Evolutionary conservation across 2,113 vertebrate species (phyloP), one percentile per base, ranked within the genome.

Genomic region (Oophaga pumilio): DNA sequence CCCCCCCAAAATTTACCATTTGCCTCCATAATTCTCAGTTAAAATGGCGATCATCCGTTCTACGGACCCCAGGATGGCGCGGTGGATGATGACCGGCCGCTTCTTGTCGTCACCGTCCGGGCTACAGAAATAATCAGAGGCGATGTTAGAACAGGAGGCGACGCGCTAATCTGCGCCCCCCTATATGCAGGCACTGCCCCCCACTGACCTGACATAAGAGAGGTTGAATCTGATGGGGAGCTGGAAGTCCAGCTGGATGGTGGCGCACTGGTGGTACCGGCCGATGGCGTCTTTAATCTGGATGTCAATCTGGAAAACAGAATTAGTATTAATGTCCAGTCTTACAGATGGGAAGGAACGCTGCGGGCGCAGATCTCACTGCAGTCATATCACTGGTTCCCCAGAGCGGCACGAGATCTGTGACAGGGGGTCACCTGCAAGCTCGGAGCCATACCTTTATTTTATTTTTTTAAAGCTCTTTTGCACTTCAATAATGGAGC

Each of bases 1-100:
- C n/a, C n/a, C n/a, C n/a, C n/a, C 6, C 14, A 62, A 62, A 69
- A 3, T 0, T 94, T 96, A 99, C 97, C 98, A 99, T 96, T 99
- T 99, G 79, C 98, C 98, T 10, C 96, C 98, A n/a, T 97, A 99
- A 95, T 97, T 99, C 92, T 99, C 98, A 0, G 97, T 99, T 64
- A 99, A 95, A 90, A 99, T 99, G 59, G 98, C 98, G 0, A 99
- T 98, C 98, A 99, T 99, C 91, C 98, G 95, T 92, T 99, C 98
- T 66, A 99, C 97, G 14, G 98, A 99, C 56, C 98, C 98, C 93
- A 99, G 90, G 90, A 99, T 97, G 49, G 98, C 98, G 88, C 98
- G 95, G 91, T 99, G 98, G 93, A 99, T 95, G 89, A 99, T 99
- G 89, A 99, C 98, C 9, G 98, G 98, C 84, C 95, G 95, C 26